phyloP scores from a whole-genome alignment of 37 sponge, comb jelly and placozoan genomes.

The Cladorhizidae sp. region DNA sequence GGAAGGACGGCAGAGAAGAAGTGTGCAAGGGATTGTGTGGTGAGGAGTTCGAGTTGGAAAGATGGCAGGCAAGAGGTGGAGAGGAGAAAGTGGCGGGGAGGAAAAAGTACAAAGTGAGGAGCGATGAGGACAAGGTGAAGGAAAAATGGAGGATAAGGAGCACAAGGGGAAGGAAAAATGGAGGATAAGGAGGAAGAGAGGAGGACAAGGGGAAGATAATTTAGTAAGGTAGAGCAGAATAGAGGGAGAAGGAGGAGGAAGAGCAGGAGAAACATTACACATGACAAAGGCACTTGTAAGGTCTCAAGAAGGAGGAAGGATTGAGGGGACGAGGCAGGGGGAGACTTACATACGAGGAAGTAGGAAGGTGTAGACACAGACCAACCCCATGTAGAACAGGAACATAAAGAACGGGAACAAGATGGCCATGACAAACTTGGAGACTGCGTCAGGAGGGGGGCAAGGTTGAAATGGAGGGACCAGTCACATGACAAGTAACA shows the following conservation, averaged over 20 bases:
- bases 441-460: background rate
- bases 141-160: constrained; percentile 1
- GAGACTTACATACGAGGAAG: background rate
- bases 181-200: background rate
- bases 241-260: constrained; percentile 5
- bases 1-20: too few species aligned
- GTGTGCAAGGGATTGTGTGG: background rate
- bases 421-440: background rate
- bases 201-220: too few species aligned
- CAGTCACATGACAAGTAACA: too few species aligned
- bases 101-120: background rate
- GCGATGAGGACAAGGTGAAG: background rate
- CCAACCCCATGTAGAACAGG: background rate
- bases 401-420: constrained; percentile 2
- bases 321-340: background rate
- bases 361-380: background rate
- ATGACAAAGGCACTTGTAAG: background rate
- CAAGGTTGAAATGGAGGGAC: background rate
- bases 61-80: background rate
- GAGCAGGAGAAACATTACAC: too few species aligned
- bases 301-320: background rate
- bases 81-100: background rate
- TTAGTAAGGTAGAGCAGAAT: too few species aligned
- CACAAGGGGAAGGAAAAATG: background rate
- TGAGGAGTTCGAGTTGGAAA: background rate